Conservation (phyloP, 2,797 vertebrate genomes). For the Pangasius sanitwongsei region DNA sequence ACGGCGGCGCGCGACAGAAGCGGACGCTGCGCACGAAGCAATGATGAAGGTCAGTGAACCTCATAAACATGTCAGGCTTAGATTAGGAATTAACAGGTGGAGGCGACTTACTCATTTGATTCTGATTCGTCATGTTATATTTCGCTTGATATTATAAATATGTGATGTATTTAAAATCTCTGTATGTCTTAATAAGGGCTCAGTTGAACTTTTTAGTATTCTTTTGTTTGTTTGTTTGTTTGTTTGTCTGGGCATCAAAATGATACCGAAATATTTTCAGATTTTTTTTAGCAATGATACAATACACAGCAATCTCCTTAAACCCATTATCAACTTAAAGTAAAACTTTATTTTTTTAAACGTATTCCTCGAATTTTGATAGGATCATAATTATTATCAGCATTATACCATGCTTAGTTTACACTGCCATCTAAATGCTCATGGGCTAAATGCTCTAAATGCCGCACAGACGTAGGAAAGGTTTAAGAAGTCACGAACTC, state of each 20-base stretch:
- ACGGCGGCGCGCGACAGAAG: conserved; percentile 33
- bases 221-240: not conserved
- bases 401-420: not conserved
- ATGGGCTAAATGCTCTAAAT: not conserved
- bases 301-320: not conserved
- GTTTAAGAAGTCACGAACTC: not conserved
- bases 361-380: not conserved
- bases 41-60: conserved; percentile 55
- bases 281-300: not conserved
- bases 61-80: not conserved
- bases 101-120: not conserved
- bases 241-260: not conserved
- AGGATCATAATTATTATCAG: not conserved
- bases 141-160: not conserved
- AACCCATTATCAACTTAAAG: too few species aligned
- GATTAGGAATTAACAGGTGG: not conserved
- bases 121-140: not conserved
- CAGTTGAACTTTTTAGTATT: not conserved
- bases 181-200: not conserved
- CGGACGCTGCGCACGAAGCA: conserved; percentile 25
- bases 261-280: not conserved
- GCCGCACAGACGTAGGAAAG: not conserved
- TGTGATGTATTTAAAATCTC: too few species aligned
- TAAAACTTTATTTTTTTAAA: not conserved
- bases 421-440: not conserved